Conservation (phyloP, 2,113 vertebrate species). For the Asarcornis scutulata region DNA sequence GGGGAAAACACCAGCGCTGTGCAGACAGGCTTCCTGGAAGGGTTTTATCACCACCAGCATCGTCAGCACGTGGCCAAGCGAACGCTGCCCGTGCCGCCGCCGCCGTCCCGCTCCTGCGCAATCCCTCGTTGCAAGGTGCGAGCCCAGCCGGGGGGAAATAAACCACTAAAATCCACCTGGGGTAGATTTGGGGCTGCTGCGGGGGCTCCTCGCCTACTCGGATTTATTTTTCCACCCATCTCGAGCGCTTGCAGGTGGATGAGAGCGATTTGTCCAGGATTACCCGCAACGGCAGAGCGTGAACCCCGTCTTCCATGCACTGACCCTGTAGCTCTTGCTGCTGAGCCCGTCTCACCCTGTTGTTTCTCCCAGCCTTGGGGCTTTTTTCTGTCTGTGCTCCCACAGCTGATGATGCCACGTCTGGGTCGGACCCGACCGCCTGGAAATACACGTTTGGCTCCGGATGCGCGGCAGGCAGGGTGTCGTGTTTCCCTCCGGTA, state of each 20-base stretch:
- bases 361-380: not conserved
- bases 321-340: not conserved
- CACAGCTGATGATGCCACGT: fast-evolving
- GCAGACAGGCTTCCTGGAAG: not conserved
- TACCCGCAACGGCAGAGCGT: fast-evolving
- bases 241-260: not conserved
- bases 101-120: fast-evolving
- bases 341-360: not conserved
- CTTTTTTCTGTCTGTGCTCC: not conserved
- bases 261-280: fast-evolving
- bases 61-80: not conserved
- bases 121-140: not conserved
- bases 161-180: not conserved
- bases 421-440: not conserved
- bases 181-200: not conserved
- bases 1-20: too few relatives aligned
- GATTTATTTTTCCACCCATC: not conserved
- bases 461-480: fast-evolving
- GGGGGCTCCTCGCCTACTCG: fast-evolving
- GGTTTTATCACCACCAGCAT: fast-evolving
- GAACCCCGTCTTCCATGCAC: fast-evolving
- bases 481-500: fast-evolving
- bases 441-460: not conserved
- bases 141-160: too few relatives aligned
- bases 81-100: not conserved